Conservation (phyloP, 2,797 vertebrate species). For the Lepilemur septentrionalis region DNA sequence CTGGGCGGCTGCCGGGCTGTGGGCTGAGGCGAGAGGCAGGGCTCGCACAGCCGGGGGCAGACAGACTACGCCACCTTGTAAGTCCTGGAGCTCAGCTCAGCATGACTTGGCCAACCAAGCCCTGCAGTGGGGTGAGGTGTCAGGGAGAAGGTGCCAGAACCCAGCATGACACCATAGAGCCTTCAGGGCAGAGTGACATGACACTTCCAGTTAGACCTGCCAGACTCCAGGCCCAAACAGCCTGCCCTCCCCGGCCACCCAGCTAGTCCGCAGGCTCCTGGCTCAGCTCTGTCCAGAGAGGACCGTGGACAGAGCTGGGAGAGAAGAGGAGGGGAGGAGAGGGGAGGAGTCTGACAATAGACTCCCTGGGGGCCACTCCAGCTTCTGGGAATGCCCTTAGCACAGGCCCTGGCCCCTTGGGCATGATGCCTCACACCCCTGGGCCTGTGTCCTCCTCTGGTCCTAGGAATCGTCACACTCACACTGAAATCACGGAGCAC, state of each 20-base stretch:
- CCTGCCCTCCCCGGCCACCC: background rate
- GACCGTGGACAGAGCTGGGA: background rate
- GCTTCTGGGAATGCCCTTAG: background rate
- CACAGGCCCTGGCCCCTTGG: background rate
- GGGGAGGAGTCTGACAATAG: too few species aligned
- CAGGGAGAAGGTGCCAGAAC: background rate
- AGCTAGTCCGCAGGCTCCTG: background rate
- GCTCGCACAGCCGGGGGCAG: too few species aligned
- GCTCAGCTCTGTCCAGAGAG: constrained; percentile 33
- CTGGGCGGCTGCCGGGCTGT: background rate
- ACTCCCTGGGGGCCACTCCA: background rate
- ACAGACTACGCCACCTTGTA: background rate
- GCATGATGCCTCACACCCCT: rapidly evolving
- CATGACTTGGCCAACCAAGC: background rate
- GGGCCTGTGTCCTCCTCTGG: background rate
- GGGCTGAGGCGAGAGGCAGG: background rate
- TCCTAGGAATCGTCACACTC: background rate
- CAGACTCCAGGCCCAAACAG: constrained; percentile 36
- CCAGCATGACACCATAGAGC: constrained; percentile 35
- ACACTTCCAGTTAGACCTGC: background rate
- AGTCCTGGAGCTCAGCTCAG: background rate
- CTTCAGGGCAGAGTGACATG: constrained; percentile 67
- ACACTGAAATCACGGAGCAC: background rate
- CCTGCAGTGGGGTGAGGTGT: background rate
- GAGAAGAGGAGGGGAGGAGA: too few species aligned